These are phyloP conservation scores for Anticlea derivata DNA, from an alignment of 2,888 invertebrate genomes.

Conservation along the genomic window DNA sequence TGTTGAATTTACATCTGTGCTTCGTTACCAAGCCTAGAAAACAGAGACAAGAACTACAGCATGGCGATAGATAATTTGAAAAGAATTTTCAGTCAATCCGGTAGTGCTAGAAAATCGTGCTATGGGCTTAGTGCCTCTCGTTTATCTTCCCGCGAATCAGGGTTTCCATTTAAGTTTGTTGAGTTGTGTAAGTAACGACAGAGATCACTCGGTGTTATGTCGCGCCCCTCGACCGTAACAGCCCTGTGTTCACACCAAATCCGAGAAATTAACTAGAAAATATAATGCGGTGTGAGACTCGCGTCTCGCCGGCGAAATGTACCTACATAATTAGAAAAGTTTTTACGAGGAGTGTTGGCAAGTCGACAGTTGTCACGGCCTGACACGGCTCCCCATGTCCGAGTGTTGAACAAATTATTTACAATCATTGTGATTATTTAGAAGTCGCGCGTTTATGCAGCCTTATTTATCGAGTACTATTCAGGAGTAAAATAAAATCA, in stretches of 20 bases:
- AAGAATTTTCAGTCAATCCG: background rate
- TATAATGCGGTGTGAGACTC: slow-evolving; percentile 67
- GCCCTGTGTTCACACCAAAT: slow-evolving; percentile 61
- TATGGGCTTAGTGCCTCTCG: slow-evolving; percentile 19
- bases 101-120: slow-evolving; percentile 3
- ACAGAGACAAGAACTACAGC: no score
- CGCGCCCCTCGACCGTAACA: slow-evolving; percentile 33
- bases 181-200: slow-evolving; percentile 51
- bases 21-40: no score
- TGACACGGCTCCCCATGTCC: slow-evolving; percentile 68
- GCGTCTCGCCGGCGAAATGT: slow-evolving; percentile 69
- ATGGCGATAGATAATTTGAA: no score
- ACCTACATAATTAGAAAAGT: slow-evolving; percentile 80
- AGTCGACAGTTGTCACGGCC: slow-evolving; percentile 73
- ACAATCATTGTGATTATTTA: slow-evolving; percentile 58
- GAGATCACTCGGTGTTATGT: slow-evolving; percentile 53
- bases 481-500: no score
- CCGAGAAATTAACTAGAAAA: slow-evolving; percentile 75
- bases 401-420: slow-evolving; percentile 76
- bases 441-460: slow-evolving; percentile 31
- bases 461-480: no score
- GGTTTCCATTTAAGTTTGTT: slow-evolving; percentile 64
- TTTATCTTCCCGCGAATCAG: slow-evolving; percentile 55
- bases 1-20: no score
- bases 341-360: slow-evolving; percentile 75